Evolutionary conservation across 1,140 invertebrate genomes (phyloP).

Genomic region (Leptoteleia sp.): DNA sequence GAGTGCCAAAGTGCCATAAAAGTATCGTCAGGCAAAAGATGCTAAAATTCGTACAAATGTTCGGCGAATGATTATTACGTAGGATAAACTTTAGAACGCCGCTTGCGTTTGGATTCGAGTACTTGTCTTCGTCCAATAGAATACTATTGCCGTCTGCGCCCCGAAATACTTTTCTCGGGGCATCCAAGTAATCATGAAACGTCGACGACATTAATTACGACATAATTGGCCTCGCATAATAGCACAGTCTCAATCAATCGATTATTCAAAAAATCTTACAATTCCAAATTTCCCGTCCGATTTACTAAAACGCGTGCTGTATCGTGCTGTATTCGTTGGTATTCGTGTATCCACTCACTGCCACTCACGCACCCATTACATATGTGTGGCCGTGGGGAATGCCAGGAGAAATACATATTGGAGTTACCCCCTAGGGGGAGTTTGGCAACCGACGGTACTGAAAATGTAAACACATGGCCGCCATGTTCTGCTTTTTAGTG

Average conservation of each 20-base stretch:
- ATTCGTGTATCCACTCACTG: too few relatives aligned
- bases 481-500: too few relatives aligned
- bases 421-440: too few relatives aligned
- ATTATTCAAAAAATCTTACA: too few relatives aligned
- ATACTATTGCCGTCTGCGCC: slow-evolving; percentile 63
- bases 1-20: slow-evolving; percentile 23
- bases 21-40: slow-evolving; percentile 41
- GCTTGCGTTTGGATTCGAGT: slow-evolving; percentile 51
- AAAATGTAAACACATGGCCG: too few relatives aligned
- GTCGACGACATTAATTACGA: slow-evolving; percentile 56
- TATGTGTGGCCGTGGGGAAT: too few relatives aligned
- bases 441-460: too few relatives aligned
- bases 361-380: too few relatives aligned
- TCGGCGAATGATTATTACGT: slow-evolving; percentile 54
- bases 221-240: slow-evolving; percentile 12
- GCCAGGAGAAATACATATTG: too few relatives aligned
- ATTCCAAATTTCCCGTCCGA: too few relatives aligned
- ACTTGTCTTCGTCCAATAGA: slow-evolving; percentile 47
- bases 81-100: slow-evolving; percentile 67
- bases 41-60: slow-evolving; percentile 37
- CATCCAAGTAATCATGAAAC: slow-evolving; percentile 19
- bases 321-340: too few relatives aligned
- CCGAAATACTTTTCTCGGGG: slow-evolving; percentile 63
- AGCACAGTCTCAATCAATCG: slow-evolving; percentile 10
- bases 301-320: too few relatives aligned